Base-by-base conservation (phyloP, 2,113 vertebrate species). In the Reinhardtius hippoglossoides region DNA sequence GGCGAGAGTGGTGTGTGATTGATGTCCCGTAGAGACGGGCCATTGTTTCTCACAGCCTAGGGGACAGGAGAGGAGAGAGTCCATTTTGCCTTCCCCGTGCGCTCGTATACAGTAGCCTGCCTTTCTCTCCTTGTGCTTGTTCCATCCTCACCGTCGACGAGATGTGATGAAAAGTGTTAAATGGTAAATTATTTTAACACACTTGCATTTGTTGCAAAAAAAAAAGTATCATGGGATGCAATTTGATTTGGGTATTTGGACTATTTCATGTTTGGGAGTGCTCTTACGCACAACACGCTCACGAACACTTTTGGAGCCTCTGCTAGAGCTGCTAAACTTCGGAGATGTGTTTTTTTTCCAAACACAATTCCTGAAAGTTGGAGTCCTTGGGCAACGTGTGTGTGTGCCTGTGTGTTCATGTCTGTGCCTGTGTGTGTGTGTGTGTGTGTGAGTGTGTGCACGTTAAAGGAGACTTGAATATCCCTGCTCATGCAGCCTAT, bases 21-120 rank as follows among this genome's bases (percentile, higher is more conserved):
- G 86, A 92, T 91, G 92, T 86, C 86, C 88, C 74, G 80, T 56
- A 58, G 87, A 92, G 88, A 82, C 82, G 88, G 81, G 80, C 84
- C 89, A 90, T 92, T 93, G 92, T 92, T 90, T 91, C 87, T 78
- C 81, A 48, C 83, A 83, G 84, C 75, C 87, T 68, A 44, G 67
- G 83, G 84, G 84, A 89, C 89, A 88, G 74, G 59, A 60, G 83
- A 20, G 46, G 59, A 60, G 83, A 87, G 87, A 86, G 87, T 89
- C 90, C 89, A 87, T 92, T 88, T 87, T 89, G 78, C 80, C 80
- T 88, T 78, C 77, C 73, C 80, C 44, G 77, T 67, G 78, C 81
- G 71, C 80, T 56, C 7, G 5, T 24, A 16, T 24, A 16, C 67
- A 84, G 67, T 20, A 71, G 66, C 60, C 67, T 66, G 54, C 75